Conservation (phyloP, 1,140 invertebrate genomes). For the Diachasmimorpha longicaudata region DNA sequence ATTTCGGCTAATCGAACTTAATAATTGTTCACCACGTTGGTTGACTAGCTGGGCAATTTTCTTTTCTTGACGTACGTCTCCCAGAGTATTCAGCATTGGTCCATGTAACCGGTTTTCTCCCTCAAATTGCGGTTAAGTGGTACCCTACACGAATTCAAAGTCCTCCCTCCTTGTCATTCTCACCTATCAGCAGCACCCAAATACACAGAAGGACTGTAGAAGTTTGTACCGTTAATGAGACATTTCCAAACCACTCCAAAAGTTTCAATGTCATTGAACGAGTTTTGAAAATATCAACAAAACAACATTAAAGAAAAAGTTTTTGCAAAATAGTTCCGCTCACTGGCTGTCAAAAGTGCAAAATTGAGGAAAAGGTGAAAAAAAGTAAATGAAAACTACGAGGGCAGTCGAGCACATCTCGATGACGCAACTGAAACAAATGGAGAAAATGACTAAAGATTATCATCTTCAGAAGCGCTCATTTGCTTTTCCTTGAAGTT, state of each 20-base stretch:
- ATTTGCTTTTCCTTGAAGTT: neutral
- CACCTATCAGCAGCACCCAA: neutral
- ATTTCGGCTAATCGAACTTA: too few relatives aligned
- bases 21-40: too few relatives aligned
- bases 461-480: conserved; percentile 24
- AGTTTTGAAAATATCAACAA: neutral
- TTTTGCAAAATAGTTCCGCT: neutral
- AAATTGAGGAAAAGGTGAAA: conserved; percentile 12
- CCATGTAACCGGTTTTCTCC: conserved; percentile 54
- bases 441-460: conserved; percentile 34
- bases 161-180: neutral
- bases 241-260: neutral
- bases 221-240: neutral
- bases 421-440: conserved; percentile 27
- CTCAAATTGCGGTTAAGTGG: conserved; percentile 51
- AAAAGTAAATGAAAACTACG: conserved; percentile 16
- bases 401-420: neutral
- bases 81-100: conserved; percentile 19
- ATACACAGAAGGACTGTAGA: neutral
- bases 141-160: conserved; percentile 28
- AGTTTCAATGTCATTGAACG: neutral
- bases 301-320: neutral
- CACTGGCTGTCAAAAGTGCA: neutral
- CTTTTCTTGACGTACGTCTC: neutral
- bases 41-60: neutral